Percentiles rank a stretch among this genome's conserved stretches.
These are phyloP conservation scores for Cyanoderma ruficeps DNA, from an alignment of 2,113 vertebrate species.

Conservation along the genomic window DNA sequence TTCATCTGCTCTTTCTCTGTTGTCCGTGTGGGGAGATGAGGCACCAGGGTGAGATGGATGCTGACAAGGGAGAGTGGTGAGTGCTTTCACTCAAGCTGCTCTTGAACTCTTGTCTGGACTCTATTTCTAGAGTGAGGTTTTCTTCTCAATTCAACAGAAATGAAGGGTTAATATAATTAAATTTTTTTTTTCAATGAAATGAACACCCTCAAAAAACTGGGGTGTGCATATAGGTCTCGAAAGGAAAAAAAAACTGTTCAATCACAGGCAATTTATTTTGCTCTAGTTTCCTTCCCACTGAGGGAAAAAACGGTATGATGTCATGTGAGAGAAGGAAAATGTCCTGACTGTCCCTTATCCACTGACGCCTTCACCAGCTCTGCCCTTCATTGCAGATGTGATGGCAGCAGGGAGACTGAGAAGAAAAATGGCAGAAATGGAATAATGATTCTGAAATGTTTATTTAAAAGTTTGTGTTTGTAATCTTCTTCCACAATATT, in stretches of 20 bases:
- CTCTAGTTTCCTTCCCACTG: not conserved
- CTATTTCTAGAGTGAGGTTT: not conserved
- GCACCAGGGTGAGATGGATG: not conserved
- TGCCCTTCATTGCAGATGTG: not conserved
- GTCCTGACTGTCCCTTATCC: not conserved
- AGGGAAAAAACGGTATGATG: not conserved
- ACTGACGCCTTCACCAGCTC: not conserved
- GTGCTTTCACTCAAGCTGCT: not conserved
- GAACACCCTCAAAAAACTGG: not conserved
- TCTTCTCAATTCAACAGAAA: not conserved
- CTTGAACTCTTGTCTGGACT: not conserved
- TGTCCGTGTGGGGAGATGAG: not conserved
- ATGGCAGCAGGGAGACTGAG: not conserved
- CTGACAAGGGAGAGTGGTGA: not conserved
- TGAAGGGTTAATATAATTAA: not conserved
- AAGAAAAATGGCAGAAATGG: not conserved
- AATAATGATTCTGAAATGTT: not conserved
- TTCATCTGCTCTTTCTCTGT: not conserved
- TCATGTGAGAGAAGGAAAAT: not conserved
- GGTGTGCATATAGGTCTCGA: rapidly evolving
- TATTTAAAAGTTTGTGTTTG: not conserved
- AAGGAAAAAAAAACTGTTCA: not conserved
- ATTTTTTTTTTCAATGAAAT: not conserved
- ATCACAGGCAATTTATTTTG: not conserved
- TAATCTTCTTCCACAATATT: not conserved